Evolutionary conservation across 2,113 vertebrate genomes (phyloP).

Genomic region (Montifringilla adamsi): DNA sequence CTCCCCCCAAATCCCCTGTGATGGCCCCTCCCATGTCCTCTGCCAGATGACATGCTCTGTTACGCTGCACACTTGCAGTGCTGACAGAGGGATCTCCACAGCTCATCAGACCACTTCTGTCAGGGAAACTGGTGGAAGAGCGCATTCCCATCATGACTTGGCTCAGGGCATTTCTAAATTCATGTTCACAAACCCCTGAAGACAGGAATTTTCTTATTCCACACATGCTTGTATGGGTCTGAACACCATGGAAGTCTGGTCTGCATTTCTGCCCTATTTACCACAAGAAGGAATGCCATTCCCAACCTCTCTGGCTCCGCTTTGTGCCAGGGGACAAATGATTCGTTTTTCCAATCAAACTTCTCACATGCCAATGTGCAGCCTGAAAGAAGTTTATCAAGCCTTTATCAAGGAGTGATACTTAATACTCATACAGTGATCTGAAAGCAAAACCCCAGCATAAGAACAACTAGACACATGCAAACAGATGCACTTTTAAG

Average conservation of each 20-base stretch:
- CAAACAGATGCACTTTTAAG: neutral
- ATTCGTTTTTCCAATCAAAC: neutral
- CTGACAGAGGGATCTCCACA: rapidly evolving
- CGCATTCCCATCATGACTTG: rapidly evolving
- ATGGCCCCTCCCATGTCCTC: neutral
- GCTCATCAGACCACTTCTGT: neutral
- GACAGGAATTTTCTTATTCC: neutral
- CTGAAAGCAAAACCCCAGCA: neutral
- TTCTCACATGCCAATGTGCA: neutral
- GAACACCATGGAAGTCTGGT: neutral
- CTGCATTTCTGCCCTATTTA: neutral
- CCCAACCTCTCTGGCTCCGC: neutral
- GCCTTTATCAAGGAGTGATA: neutral
- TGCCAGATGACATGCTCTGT: rapidly evolving
- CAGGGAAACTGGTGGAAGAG: neutral
- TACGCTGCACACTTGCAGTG: rapidly evolving
- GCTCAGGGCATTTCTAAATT: neutral
- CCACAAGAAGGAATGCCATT: neutral
- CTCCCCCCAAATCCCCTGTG: neutral
- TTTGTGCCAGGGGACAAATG: neutral
- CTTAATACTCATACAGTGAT: neutral
- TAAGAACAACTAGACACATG: neutral
- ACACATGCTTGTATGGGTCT: neutral
- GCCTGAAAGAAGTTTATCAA: neutral
- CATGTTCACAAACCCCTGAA: neutral